Base-by-base conservation (phyloP, 2,113 vertebrate species). In the Rhynchopsitta pachyrhyncha region DNA sequence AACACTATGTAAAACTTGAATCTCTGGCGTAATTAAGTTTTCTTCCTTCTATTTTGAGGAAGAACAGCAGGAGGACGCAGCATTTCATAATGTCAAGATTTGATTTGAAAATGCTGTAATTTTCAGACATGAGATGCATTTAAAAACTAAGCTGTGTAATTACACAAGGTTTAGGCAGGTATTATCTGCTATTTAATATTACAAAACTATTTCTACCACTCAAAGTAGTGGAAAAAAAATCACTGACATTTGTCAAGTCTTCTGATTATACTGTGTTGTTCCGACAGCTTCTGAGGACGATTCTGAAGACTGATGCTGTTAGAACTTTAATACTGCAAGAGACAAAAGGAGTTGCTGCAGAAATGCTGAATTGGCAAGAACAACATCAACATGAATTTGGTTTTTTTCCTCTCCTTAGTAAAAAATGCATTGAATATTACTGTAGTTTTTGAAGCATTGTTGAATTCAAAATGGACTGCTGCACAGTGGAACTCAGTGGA, bases 211-310 rank as follows among this genome's bases (percentile, higher is more conserved):
- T 92, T 93, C 41, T 20, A 63, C 17, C 81, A 15, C 6, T 89
- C 4, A 23, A 86, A 91, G 49, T 49, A 15, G 31, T 70, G 47
- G 57, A 35, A 23, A 59, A 41, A 41, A 79, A 55, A 52, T 82
- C 44, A 64, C 35, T 37, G 49, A 41, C 46, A 41, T 85, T 81
- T 79, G 33, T 66, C 50, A 77, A 55, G 57, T 28, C 31, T 90
- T 94, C 92, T 98, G 88, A 98, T 95, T 82, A 85, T 91, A 75
- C 52, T 96, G 33, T 97, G 82, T 97, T 97, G 41, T 94, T 92
- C 97, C 96, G 95, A 91, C 98, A 99, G 99, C 98, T 97, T 98
- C 98, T 62, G 98, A 98, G 50, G 98, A 98, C 55, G 99, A 99
- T 92, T 99, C 98, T 22, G 98, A 99, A 95, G 97, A 97, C 73